phyloP scores from a whole-genome alignment of 1,140 invertebrate genomes.

The Leptestheria dahalacensis region DNA sequence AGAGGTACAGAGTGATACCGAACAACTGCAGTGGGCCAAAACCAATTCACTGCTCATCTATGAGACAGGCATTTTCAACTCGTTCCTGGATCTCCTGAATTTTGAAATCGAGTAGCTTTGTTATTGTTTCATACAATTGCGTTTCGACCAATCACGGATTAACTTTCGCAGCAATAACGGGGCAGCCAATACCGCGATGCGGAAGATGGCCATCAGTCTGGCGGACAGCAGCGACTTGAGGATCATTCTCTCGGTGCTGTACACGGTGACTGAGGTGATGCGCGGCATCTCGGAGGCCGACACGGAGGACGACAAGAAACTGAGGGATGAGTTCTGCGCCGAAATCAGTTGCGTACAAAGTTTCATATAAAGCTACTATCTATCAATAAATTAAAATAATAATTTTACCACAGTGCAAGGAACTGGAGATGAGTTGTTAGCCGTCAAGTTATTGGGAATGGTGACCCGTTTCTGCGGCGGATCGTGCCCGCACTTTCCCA shows the following conservation, averaged over 20 bases:
- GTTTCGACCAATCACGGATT: background rate
- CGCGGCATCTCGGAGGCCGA: conserved; percentile 45
- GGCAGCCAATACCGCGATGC: conserved; percentile 53
- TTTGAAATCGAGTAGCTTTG: conserved; percentile 72
- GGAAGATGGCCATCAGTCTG: conserved; percentile 76
- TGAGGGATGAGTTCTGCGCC: conserved; percentile 56
- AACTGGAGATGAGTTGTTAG: conserved; percentile 62
- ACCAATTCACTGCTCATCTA: conserved; percentile 77
- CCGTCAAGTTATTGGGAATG: conserved; percentile 81
- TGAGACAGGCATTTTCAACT: conserved; percentile 69
- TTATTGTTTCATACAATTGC: conserved; percentile 5
- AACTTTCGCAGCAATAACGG: conserved; percentile 45
- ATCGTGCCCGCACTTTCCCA: conserved; percentile 85
- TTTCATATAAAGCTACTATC: conserved; percentile 3
- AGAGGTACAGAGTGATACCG: conserved; percentile 76
- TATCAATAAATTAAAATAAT: background rate
- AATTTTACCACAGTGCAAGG: conserved; percentile 24
- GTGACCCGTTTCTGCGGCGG: conserved; percentile 89
- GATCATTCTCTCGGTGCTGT: conserved; percentile 80
- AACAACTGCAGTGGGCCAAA: conserved; percentile 64
- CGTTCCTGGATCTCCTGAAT: conserved; percentile 80
- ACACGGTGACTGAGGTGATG: conserved; percentile 80
- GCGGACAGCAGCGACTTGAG: conserved; percentile 82
- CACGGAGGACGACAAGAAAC: conserved; percentile 47
- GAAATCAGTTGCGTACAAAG: conserved; percentile 48